These are phyloP conservation scores for Torymus aiolomorphi DNA, from an alignment of 2,888 invertebrate species.

Conservation along the genomic window DNA sequence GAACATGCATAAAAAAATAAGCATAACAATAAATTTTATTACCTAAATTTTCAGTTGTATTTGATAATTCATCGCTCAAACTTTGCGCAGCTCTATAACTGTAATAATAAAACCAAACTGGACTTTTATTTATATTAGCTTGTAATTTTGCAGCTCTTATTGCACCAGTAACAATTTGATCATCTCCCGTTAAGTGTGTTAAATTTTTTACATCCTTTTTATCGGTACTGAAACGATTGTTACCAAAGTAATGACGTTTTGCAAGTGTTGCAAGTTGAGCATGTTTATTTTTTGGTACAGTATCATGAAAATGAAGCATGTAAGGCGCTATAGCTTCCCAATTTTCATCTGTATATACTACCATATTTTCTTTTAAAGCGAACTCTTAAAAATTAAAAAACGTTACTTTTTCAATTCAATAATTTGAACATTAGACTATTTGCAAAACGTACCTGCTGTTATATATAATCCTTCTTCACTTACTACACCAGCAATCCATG, in stretches of 20 bases:
- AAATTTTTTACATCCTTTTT: conserved; percentile 6
- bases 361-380: conserved; percentile 19
- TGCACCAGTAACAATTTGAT: conserved; percentile 1
- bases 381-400: conserved; percentile 62
- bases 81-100: conserved; percentile 40
- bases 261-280: conserved; percentile 72
- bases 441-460: conserved; percentile 68
- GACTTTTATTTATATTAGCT: conserved; percentile 19
- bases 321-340: conserved; percentile 33
- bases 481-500: conserved; percentile 81
- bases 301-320: conserved; percentile 80
- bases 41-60: conserved; percentile 33
- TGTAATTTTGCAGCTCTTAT: conserved; percentile 38
- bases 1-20: too few relatives aligned
- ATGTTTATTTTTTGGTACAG: conserved; percentile 76
- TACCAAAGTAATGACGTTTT: conserved; percentile 30
- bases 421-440: not conserved
- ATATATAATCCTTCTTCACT: conserved; percentile 84
- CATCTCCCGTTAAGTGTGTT: conserved; percentile 28
- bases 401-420: not conserved
- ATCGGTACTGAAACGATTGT: conserved; percentile 2
- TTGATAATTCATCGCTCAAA: conserved; percentile 15
- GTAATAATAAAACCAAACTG: conserved; percentile 36
- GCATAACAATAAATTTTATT: too few relatives aligned
- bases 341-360: conserved; percentile 12